Base-by-base conservation (phyloP, 2,797 vertebrate genomes). In the Hippoglossus hippoglossus region DNA sequence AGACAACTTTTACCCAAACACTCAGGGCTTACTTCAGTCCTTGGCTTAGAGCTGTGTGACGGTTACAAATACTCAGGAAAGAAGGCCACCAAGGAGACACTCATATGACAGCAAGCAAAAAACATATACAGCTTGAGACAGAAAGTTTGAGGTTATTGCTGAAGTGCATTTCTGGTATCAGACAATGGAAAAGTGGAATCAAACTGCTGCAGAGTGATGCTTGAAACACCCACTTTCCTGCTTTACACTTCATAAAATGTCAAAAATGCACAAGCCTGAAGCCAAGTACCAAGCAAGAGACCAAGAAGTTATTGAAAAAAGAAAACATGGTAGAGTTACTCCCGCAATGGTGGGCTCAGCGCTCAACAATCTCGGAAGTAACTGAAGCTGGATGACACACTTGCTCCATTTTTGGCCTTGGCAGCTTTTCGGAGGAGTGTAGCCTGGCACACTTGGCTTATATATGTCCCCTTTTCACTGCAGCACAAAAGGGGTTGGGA, bases 391-490 rank as follows among this genome's bases (percentile, higher is more conserved):
- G 74, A 83, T 77, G 59, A 82, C 71, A 77, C 66, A 67, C 60
- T 62, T 7, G n/a, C 67, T 70, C 21, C 19, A 22, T 74, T 69
- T 86, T 67, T 13, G 4, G 54, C 41, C 68, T 57, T 41, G 65
- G 55, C 55, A 68, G 64, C 54, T 25, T 66, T 72, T 76, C n/a
- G 22, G 31, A 59, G 11, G 46, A 65, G 55, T 56, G 56, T n/a
- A 57, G 52, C 44, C 55, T 44, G 59, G 67, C 18, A 31, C 64
- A 72, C 64, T 72, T 75, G 54, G 67, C 64, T 76, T 80, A 34
- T 75, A 36, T 46, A 53, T 58, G 60, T 75, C 72, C 26, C 41
- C 64, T 65, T 82, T 87, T 87, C 64, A 76, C 24, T 7, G 61
- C 34, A 55, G 53, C 76, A 77, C 61, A 72, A 71, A 67, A 77